Base-by-base conservation (phyloP, 1,140 invertebrate species). In the Doryteuthis pealeii region DNA sequence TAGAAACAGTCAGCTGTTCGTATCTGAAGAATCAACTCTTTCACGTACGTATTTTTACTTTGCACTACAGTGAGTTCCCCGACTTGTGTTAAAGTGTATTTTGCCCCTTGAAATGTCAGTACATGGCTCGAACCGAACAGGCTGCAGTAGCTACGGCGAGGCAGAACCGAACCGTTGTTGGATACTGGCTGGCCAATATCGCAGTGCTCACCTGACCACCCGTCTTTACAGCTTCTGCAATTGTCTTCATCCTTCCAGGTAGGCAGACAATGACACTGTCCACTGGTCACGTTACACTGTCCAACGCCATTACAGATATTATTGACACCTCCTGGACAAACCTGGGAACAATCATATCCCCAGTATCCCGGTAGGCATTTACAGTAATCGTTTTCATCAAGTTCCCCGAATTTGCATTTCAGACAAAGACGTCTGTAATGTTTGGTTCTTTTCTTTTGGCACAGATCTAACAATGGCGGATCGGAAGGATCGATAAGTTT, bases 161-260 rank as follows among this genome's bases (percentile, higher is more conserved):
- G 26, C 43, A 1, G 22, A 5, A 5, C 15, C 6, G 58, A 26
- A 62, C 8, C 22, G 30, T 26, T 71, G 32, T 18, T 28, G 70
- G 8, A 5, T 2, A 15, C 10, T 30, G 67, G 67, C 2, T 22
- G 8, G 4, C 32, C 71, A 6, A 75, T 45, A 43, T 71, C 67
- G 71, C 81, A 82, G 32, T 80, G 58, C 15, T 31, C 22, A 43
- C 81, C 81, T 43, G 76, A 65, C 81, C 81, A 82, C 28, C 74
- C 76, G 15, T 58, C 68, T n/a, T 71, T 40, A 71, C 81, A 82
- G 10, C 72, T 73, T 10, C 70, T 58, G 72, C 81, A 82, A 45
- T 78, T 70, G 22, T 69, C 77, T 10, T 62, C 49, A 54, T 72
- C 32, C 6, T 66, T 35, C 71, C 70, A 77, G 28, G 70, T 77